These are phyloP conservation scores for Pempheris klunzingeri DNA, from an alignment of 2,797 vertebrate genomes.

Conservation along the genomic window DNA sequence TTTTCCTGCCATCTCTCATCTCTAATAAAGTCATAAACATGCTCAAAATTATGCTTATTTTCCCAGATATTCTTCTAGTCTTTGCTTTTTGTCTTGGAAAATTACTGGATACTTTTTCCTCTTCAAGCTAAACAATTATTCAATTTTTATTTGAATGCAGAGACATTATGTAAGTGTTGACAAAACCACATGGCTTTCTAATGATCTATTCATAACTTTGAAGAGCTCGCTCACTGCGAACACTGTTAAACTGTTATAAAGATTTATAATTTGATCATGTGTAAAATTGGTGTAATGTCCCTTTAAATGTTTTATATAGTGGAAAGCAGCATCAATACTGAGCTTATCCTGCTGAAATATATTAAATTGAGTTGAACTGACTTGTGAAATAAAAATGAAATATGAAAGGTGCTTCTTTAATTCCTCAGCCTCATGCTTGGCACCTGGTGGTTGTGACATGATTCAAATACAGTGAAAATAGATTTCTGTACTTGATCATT, in stretches of 20 bases:
- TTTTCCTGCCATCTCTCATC: neutral
- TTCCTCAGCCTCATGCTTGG: neutral
- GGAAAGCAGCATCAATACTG: neutral
- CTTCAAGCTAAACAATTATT: neutral
- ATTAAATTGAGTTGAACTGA: neutral
- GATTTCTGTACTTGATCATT: neutral
- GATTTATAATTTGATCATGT: neutral
- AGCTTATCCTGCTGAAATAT: neutral
- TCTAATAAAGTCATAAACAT: neutral
- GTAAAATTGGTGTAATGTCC: neutral
- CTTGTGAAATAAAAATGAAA: neutral
- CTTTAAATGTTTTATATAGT: constrained; percentile 1
- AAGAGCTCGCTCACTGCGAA: neutral
- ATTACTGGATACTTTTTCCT: neutral
- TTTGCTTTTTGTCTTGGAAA: neutral
- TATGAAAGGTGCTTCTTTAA: neutral
- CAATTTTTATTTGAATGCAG: fast-evolving
- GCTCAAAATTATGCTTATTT: neutral
- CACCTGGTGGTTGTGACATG: neutral
- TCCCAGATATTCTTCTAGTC: neutral
- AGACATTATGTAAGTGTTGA: neutral
- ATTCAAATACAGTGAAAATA: neutral
- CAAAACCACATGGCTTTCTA: too few relatives aligned
- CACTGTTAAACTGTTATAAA: neutral
- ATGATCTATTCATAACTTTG: neutral